Evolutionary conservation across 2,113 vertebrate genomes (phyloP).

Genomic region (Phyllopteryx taeniolatus): DNA sequence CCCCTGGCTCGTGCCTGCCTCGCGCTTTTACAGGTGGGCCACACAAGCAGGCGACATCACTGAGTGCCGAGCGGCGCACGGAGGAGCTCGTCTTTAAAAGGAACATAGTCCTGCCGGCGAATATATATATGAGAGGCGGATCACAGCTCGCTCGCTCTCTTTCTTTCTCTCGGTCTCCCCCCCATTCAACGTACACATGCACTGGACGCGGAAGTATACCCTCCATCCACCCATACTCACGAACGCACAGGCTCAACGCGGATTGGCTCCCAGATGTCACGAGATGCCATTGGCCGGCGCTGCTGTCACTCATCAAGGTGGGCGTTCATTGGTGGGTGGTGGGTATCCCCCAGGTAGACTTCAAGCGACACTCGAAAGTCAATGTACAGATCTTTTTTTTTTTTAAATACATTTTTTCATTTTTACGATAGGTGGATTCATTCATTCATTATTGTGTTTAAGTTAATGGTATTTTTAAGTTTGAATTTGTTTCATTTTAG

Average conservation of each 20-base stretch:
- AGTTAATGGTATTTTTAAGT: too few species aligned
- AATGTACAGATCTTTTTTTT: too few species aligned
- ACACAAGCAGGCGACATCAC: constrained; percentile 83
- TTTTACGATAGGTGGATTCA: too few species aligned
- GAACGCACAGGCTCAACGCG: constrained; percentile 9
- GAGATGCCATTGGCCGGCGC: constrained; percentile 53
- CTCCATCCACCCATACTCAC: constrained; percentile 58
- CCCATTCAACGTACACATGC: constrained; percentile 70
- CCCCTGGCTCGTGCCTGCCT: constrained; percentile 73
- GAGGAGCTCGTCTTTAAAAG: constrained; percentile 78
- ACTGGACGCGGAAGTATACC: constrained; percentile 83
- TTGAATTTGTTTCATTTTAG: constrained; percentile 30
- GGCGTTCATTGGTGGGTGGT: constrained; percentile 5
- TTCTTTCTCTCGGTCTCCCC: background rate
- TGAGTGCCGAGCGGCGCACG: constrained; percentile 71
- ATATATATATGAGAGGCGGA: constrained; percentile 84
- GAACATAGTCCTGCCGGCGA: constrained; percentile 73
- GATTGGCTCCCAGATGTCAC: constrained; percentile 66
- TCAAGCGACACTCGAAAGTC: too few species aligned
- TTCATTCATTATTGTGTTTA: too few species aligned
- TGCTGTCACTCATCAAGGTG: constrained; percentile 53
- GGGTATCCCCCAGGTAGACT: constrained; percentile 3
- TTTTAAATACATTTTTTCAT: too few species aligned
- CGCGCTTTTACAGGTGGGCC: constrained; percentile 81
- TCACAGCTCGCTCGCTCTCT: constrained; percentile 75